These are phyloP conservation scores for Mesoclemmys tuberculata DNA, from an alignment of 2,113 vertebrate genomes.

Conservation along the genomic window DNA sequence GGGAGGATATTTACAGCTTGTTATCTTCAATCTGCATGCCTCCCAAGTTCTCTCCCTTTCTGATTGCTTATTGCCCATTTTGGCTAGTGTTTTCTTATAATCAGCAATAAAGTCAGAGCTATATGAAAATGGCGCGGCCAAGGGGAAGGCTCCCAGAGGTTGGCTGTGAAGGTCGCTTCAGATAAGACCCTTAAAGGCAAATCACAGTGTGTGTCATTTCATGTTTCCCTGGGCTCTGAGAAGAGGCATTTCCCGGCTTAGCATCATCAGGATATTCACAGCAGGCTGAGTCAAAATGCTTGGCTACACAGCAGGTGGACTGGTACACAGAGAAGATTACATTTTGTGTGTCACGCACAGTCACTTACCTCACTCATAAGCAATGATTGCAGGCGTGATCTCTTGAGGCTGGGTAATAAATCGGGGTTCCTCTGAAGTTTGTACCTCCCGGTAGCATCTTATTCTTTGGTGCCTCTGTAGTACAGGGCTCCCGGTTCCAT, in stretches of 20 bases:
- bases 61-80: neutral
- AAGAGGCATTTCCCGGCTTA: constrained; percentile 38
- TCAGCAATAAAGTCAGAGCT: neutral
- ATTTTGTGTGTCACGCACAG: neutral
- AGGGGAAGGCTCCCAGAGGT: neutral
- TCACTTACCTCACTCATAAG: constrained; percentile 39
- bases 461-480: neutral
- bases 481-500: neutral
- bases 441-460: neutral
- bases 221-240: rapidly evolving
- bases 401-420: rapidly evolving
- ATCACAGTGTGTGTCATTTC: neutral
- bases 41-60: neutral
- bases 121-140: neutral
- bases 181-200: neutral
- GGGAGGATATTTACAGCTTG: neutral
- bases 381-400: constrained; percentile 18
- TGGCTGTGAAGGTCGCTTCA: neutral
- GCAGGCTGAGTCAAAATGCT: constrained; percentile 47
- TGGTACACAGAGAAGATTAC: neutral
- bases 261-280: constrained; percentile 31
- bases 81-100: neutral
- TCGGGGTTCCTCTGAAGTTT: rapidly evolving
- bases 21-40: neutral
- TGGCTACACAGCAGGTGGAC: constrained; percentile 23